phyloP scores from a whole-genome alignment of 2,797 vertebrate genomes.

The Margarornis squamiger region DNA sequence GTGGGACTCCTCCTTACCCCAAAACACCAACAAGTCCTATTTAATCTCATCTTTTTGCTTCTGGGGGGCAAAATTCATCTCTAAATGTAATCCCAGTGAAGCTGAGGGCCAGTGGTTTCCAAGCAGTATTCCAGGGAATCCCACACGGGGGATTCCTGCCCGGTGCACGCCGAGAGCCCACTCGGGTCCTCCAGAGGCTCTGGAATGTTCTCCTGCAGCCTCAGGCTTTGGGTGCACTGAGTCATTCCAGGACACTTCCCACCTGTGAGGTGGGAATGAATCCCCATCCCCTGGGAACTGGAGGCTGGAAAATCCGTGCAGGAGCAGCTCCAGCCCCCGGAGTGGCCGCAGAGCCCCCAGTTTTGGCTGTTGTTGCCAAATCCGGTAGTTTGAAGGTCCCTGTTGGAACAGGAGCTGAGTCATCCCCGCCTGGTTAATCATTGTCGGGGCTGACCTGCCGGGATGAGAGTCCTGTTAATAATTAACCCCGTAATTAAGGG shows the following conservation, averaged over 20 bases:
- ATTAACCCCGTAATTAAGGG: neutral
- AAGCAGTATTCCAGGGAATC: neutral
- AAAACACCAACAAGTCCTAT: neutral
- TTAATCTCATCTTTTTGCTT: neutral
- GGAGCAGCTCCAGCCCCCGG: neutral
- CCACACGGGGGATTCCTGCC: neutral
- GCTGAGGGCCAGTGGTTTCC: neutral
- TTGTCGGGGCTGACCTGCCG: neutral
- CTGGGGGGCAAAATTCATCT: neutral
- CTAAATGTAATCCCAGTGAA: neutral
- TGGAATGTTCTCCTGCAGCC: neutral
- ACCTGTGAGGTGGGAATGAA: neutral
- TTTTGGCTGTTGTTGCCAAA: neutral
- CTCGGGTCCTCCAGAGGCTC: neutral
- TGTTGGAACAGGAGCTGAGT: neutral
- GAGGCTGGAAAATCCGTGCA: neutral
- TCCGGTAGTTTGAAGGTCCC: neutral
- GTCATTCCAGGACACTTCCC: neutral
- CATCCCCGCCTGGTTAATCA: neutral
- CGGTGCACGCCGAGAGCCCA: neutral
- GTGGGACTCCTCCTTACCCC: neutral
- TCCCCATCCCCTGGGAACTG: neutral
- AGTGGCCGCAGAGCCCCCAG: neutral
- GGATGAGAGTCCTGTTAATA: neutral
- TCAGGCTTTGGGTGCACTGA: neutral